Evolutionary conservation across 2,888 invertebrate species (phyloP), one percentile per base, ranked within the genome.

Genomic region (Drosophila lutescens): DNA sequence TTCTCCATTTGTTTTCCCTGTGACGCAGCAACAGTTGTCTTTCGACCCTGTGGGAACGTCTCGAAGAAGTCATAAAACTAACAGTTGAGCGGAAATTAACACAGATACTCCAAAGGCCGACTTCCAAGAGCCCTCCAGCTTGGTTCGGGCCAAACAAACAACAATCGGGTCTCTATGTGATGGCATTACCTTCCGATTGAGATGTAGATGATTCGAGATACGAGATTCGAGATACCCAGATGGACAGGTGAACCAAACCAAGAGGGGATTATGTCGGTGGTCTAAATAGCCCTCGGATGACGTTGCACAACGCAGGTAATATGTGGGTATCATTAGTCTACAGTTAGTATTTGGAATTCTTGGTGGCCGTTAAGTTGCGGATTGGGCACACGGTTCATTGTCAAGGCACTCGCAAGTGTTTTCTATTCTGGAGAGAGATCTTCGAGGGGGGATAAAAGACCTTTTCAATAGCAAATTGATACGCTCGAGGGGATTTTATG

Each of bases 1-100:
- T 67, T 40, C 40, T 43, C 15, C 44, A 34, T 50, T 50, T 76
- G 78, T 75, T 77, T 83, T 71, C 41, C 67, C 65, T 83, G 86
- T 80, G 86, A 78, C 80, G 79, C 72, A 60, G 79, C 80, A 74
- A 58, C 66, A 65, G 65, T 65, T 53, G 66, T 47, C 62, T 41
- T 15, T 10, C 78, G 81, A 17, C 32, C 56, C 77, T 82, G 88
- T 83, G 82, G 88, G 82, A 83, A 83, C 69, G 56, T 78, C 74
- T 74, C 47, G 54, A 69, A 72, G 79, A 73, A 79, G 86, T 85
- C 82, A 87, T 87, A 85, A 85, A 87, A 83, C 76, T 50, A 82
- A 87, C 80, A 77, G 83, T 83, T 74, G 77, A 74, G 63, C 86
- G 86, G 88, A 87, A 87, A 88, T 83, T 77, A 85, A 81, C 88